Percentiles rank a stretch among this genome's conserved stretches.
phyloP scores from a whole-genome alignment of 2,113 vertebrate species.

The Brachirus orientalis region DNA sequence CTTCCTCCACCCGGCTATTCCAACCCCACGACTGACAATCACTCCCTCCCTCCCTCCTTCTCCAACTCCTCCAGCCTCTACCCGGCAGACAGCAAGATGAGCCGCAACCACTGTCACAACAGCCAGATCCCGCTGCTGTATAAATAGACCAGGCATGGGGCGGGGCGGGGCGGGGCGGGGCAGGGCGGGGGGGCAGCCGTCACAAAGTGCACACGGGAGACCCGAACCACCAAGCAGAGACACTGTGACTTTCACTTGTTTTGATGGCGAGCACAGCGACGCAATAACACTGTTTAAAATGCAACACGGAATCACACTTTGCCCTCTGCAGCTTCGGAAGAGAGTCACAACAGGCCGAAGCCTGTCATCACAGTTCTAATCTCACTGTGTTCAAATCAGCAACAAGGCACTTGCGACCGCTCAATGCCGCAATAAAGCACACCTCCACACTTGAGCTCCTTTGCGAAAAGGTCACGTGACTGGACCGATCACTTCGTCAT shows the following conservation, averaged over 20 bases:
- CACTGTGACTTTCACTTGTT: conserved; percentile 71
- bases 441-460: conserved; percentile 25
- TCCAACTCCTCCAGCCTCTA: conserved; percentile 85
- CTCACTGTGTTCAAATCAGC: conserved; percentile 38
- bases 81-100: conserved; percentile 89
- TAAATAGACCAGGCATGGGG: conserved; percentile 74
- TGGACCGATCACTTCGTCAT: conserved; percentile 11
- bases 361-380: conserved; percentile 46
- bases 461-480: conserved; percentile 6
- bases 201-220: conserved; percentile 23
- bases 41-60: conserved; percentile 81
- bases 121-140: conserved; percentile 93
- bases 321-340: too few relatives aligned
- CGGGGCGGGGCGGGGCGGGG: neutral
- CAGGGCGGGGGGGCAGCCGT: neutral
- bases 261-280: conserved; percentile 39
- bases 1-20: conserved; percentile 84
- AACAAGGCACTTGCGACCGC: conserved; percentile 11
- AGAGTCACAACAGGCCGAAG: too few relatives aligned
- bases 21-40: conserved; percentile 81
- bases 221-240: conserved; percentile 43
- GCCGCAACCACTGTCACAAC: conserved; percentile 90
- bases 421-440: conserved; percentile 23
- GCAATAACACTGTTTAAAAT: conserved; percentile 37
- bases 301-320: neutral